Conservation (phyloP, 2,888 invertebrate genomes). For the Drosophila fungiperda region DNA sequence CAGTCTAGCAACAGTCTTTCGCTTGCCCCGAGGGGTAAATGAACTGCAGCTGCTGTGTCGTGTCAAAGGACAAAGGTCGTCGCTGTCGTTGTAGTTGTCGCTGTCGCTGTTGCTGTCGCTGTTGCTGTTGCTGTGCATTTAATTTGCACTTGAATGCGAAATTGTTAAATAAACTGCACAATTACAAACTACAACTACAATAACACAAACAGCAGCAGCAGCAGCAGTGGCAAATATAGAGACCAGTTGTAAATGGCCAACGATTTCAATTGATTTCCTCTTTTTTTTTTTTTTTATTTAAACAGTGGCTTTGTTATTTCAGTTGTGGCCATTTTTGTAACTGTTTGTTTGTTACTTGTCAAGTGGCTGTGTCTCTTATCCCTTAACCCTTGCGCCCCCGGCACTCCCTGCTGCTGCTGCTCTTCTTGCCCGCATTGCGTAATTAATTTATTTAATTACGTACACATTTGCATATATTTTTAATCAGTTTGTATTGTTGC, state of each 20-base stretch:
- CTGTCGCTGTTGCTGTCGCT: conserved; percentile 11
- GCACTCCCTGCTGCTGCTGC: conserved; percentile 6
- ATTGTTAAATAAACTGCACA: conserved; percentile 68
- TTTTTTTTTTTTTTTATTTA: conserved; percentile 1
- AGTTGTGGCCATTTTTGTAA: conserved; percentile 52
- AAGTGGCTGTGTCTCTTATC: conserved; percentile 26
- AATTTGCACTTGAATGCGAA: conserved; percentile 69
- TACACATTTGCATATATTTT: conserved; percentile 75
- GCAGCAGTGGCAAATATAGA: conserved; percentile 19
- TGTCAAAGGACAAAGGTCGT: conserved; percentile 1
- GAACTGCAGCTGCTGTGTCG: conserved; percentile 43
- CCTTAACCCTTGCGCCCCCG: not conserved
- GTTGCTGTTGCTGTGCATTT: conserved; percentile 61
- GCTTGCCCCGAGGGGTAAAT: conserved; percentile 35
- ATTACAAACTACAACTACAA: conserved; percentile 49
- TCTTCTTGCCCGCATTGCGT: conserved; percentile 41
- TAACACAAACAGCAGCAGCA: conserved; percentile 19
- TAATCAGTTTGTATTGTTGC: conserved; percentile 69
- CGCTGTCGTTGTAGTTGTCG: conserved; percentile 38
- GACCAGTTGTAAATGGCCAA: conserved; percentile 55
- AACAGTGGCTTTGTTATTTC: conserved; percentile 58
- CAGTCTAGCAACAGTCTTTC: conserved; percentile 1
- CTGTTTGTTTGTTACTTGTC: conserved; percentile 26
- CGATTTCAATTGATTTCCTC: conserved; percentile 60
- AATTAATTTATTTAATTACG: conserved; percentile 82